phyloP scores from a whole-genome alignment of 2,113 vertebrate species.

The Cebidichthys violaceus region DNA sequence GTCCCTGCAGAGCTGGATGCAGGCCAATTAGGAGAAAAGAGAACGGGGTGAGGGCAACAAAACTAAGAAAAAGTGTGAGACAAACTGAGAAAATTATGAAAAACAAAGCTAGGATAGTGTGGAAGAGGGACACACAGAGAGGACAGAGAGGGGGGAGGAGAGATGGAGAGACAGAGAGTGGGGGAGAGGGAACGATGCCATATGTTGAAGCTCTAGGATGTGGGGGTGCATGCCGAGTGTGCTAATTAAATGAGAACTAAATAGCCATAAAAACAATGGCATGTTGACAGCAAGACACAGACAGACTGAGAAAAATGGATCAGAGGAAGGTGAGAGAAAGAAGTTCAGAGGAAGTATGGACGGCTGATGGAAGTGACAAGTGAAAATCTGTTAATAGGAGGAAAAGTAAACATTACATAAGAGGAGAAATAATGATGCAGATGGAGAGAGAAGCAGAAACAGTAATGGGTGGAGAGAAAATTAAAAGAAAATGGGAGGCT shows the following conservation, averaged over 20 bases:
- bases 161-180: neutral
- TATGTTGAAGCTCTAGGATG: slow-evolving; percentile 60
- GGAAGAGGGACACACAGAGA: neutral
- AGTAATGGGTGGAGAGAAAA: neutral
- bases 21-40: slow-evolving; percentile 3
- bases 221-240: slow-evolving; percentile 52
- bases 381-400: slow-evolving; percentile 6
- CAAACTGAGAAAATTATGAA: slow-evolving; percentile 1
- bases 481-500: neutral
- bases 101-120: neutral
- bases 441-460: slow-evolving; percentile 5
- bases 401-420: slow-evolving; percentile 29
- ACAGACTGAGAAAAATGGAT: neutral
- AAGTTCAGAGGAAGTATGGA: neutral
- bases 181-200: slow-evolving; percentile 39
- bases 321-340: neutral
- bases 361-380: neutral
- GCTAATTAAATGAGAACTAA: slow-evolving; percentile 72
- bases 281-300: slow-evolving; percentile 28
- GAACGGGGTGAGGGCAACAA: neutral
- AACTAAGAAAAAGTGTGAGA: slow-evolving; percentile 19
- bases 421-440: slow-evolving; percentile 3
- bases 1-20: slow-evolving; percentile 48
- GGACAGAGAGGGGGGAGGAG: neutral
- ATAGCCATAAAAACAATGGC: slow-evolving; percentile 48